A percentile compares a stretch with the other conserved stretches of the same genome.
Evolutionary conservation across 1,140 invertebrate genomes (phyloP).

Genomic region (Telenomus remus): DNA sequence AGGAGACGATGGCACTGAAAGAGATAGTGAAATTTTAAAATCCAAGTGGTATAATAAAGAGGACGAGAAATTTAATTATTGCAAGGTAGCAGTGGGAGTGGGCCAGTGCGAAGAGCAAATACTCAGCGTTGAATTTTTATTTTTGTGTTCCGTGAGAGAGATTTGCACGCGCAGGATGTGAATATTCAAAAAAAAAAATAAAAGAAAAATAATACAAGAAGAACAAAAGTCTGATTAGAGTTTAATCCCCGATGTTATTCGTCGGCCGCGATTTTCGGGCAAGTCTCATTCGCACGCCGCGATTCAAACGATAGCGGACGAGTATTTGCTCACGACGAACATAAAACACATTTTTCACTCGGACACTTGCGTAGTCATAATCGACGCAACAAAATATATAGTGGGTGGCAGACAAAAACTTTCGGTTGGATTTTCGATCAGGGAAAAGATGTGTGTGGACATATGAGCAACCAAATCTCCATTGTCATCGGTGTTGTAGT

Average conservation of each 20-base stretch:
- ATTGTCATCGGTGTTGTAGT: constrained; percentile 71
- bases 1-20: neutral
- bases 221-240: constrained; percentile 49
- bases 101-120: constrained; percentile 45
- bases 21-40: neutral
- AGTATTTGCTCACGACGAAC: constrained; percentile 50
- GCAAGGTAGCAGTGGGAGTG: constrained; percentile 14
- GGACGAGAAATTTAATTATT: neutral
- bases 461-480: constrained; percentile 63
- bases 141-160: constrained; percentile 28
- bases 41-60: neutral
- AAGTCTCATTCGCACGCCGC: constrained; percentile 41
- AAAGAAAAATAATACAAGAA: constrained; percentile 11
- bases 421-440: constrained; percentile 33
- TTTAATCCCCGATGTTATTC: constrained; percentile 43
- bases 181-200: constrained; percentile 26
- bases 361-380: constrained; percentile 1
- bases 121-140: constrained; percentile 41
- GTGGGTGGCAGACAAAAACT: constrained; percentile 40
- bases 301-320: constrained; percentile 43
- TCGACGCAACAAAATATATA: constrained; percentile 9
- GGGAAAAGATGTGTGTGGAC: constrained; percentile 59
- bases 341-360: constrained; percentile 12
- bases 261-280: constrained; percentile 37
- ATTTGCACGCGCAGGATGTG: constrained; percentile 31